phyloP scores from a whole-genome alignment of 2,888 invertebrate species.

The Oxystoma pomonae region DNA sequence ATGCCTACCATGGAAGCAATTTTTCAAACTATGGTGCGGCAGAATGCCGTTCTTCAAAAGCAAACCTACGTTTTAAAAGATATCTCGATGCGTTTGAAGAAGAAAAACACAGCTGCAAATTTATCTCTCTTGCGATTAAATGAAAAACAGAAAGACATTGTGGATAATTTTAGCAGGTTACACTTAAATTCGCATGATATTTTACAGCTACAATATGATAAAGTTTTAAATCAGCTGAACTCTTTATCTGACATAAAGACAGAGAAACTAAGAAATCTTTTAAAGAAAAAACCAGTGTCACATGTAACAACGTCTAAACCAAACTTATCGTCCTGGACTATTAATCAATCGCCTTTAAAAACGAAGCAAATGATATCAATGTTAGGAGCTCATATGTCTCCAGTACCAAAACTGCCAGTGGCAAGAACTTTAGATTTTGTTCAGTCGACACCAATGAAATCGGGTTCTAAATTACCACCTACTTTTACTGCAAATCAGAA shows the following conservation, averaged over 20 bases:
- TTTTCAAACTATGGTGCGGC: constrained; percentile 73
- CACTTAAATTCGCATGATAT: constrained; percentile 48
- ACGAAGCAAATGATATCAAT: constrained; percentile 26
- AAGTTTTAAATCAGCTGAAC: constrained; percentile 36
- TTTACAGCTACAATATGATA: constrained; percentile 45
- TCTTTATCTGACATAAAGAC: constrained; percentile 51
- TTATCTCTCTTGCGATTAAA: constrained; percentile 47
- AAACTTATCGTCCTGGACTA: constrained; percentile 36
- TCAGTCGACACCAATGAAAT: constrained; percentile 33
- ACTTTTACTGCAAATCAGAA: background rate
- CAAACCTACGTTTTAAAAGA: constrained; percentile 48
- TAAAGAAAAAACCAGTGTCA: constrained; percentile 52
- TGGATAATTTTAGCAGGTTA: constrained; percentile 49
- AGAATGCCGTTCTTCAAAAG: constrained; percentile 62
- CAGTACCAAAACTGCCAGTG: constrained; percentile 23
- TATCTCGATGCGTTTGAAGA: constrained; percentile 38
- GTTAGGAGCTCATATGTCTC: constrained; percentile 28
- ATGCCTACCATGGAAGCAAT: constrained; percentile 71
- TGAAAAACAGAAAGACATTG: constrained; percentile 40
- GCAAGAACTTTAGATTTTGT: constrained; percentile 30
- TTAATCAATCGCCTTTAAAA: constrained; percentile 32
- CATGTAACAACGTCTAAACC: constrained; percentile 54
- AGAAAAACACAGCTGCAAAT: constrained; percentile 48
- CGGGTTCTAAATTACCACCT: background rate
- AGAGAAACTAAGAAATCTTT: constrained; percentile 50